These are phyloP conservation scores for Alca torda DNA, from an alignment of 2,797 vertebrate genomes.

Conservation along the genomic window DNA sequence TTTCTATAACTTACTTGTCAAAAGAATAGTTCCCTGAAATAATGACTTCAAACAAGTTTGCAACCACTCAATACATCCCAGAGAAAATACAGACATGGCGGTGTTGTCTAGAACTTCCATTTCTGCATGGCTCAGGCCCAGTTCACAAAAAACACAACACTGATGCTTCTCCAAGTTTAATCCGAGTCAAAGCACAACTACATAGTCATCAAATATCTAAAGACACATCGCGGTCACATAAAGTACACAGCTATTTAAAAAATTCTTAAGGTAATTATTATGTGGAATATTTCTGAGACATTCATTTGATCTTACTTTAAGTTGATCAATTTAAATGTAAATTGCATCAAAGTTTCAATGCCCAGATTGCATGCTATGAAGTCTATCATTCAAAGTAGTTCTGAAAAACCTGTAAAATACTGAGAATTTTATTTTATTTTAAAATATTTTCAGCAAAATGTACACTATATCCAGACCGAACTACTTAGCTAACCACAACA, in stretches of 20 bases:
- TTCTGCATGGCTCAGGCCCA: not conserved
- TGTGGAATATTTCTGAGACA: not conserved
- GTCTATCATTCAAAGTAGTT: not conserved
- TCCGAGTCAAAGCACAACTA: rapidly evolving
- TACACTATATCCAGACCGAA: not conserved
- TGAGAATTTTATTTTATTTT: not conserved
- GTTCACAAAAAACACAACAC: not conserved
- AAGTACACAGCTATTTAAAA: not conserved
- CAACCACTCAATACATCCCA: not conserved
- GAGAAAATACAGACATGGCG: not conserved
- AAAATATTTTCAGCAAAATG: not conserved
- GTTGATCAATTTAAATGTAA: not conserved
- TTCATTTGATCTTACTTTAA: not conserved
- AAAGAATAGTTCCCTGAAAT: not conserved
- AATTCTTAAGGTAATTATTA: not conserved
- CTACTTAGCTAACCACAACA: not conserved
- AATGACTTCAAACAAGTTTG: not conserved
- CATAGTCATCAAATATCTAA: not conserved
- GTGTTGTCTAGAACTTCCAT: not conserved
- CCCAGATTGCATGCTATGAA: not conserved
- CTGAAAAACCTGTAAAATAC: not conserved
- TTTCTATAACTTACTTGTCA: not conserved
- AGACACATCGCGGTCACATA: not conserved
- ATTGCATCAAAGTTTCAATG: not conserved
- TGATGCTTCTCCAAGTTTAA: not conserved